Base-by-base conservation (phyloP, 2,113 vertebrate genomes). In the Eulemur macaco region DNA sequence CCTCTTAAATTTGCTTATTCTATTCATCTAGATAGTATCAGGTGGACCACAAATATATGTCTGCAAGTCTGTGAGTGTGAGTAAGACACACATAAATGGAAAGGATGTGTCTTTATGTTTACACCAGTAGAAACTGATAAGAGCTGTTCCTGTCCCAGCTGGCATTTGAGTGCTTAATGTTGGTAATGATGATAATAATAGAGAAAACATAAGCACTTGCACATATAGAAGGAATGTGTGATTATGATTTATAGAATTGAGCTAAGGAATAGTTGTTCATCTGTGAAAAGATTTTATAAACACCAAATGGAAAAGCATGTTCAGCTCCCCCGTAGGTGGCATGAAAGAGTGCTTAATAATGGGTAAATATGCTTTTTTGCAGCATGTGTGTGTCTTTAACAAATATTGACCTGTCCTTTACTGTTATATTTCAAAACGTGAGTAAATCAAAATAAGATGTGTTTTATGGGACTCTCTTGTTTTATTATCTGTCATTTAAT, bases 401-500 rank as follows among this genome's bases (percentile, higher is more conserved):
- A 97, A 98, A 96, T 95, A 86, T 93, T 98, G 96, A 98, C 98
- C 94, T 42, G 83, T 97, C 66, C 85, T 98, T 98, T 97, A 89
- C 80, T 64, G 84, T 96, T 97, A 64, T 60, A 96, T 94, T 98
- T 98, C 89, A 98, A 97, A 98, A 86, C 50, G 88, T 89, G 89
- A 98, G 96, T 97, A 98, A 98, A 98, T 98, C 97, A 98, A 98
- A 99, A 98, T 98, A 98, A 98, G 97, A 91, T 98, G 96, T 98
- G 97, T 98, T 98, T 97, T 97, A 98, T 97, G 71, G 84, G 94
- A 95, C 77, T 98, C 96, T 98, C 98, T 98, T 98, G 91, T 98
- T 99, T 98, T 98, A 98, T 98, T 98, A 98, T 98, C 98, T 98
- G 98, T 98, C 98, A 98, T 99, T 99, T 98, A 99, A 98, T 98